A percentile compares a stretch with the other conserved stretches of the same genome.
Evolutionary conservation across 2,888 invertebrate genomes (phyloP).

Genomic region (Trachelus stipa): DNA sequence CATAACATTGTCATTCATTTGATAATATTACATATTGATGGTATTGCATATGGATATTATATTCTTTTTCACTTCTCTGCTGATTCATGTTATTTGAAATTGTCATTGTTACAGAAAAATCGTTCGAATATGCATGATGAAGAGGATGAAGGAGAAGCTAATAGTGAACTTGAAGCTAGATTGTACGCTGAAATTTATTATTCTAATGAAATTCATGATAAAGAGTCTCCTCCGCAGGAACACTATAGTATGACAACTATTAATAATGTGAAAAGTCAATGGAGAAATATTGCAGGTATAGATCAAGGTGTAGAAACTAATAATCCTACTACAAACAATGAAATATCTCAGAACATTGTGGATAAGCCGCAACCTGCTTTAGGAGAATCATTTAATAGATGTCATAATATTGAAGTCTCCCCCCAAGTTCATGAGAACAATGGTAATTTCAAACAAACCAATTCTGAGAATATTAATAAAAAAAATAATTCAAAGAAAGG

Average conservation of each 20-base stretch:
- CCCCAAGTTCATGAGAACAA: not conserved
- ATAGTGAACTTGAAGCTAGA: conserved; percentile 46
- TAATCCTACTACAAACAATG: not conserved
- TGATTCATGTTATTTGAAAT: not conserved
- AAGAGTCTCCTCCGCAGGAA: not conserved
- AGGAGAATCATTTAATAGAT: not conserved
- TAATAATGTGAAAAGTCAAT: not conserved
- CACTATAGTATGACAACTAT: not conserved
- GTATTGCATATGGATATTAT: not conserved
- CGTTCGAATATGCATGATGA: not conserved
- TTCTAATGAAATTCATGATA: conserved; percentile 35
- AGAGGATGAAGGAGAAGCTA: conserved; percentile 31
- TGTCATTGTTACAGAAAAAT: not conserved
- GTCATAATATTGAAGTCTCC: not conserved
- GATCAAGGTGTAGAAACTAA: not conserved
- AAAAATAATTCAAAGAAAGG: not conserved
- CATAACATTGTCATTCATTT: not conserved
- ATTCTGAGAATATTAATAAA: not conserved
- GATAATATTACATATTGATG: not conserved
- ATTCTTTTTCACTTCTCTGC: not conserved
- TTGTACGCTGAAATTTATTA: conserved; percentile 57
- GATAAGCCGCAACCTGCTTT: not conserved
- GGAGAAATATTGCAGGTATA: not conserved
- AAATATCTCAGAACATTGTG: not conserved
- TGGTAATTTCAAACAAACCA: not conserved